Percentiles rank a stretch among this genome's conserved stretches.
phyloP scores from a whole-genome alignment of 2,888 invertebrate species.

The Nebria brevicollis region DNA sequence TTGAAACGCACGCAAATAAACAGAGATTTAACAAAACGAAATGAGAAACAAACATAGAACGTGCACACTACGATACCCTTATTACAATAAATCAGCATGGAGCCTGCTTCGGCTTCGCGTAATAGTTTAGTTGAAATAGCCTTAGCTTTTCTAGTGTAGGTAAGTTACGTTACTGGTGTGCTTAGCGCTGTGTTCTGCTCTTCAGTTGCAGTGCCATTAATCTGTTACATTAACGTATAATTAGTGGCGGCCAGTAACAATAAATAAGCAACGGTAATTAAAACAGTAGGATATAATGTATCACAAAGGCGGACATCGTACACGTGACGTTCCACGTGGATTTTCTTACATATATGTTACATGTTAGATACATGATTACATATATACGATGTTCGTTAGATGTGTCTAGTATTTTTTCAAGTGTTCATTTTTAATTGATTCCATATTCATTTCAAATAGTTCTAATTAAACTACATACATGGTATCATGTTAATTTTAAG shows the following conservation, averaged over 20 bases:
- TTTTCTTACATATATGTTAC: background rate
- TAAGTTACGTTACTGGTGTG: conserved; percentile 7
- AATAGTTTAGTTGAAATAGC: background rate
- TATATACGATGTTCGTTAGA: background rate
- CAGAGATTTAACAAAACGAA: background rate
- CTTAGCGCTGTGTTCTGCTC: conserved; percentile 2
- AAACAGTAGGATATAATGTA: conserved; percentile 43
- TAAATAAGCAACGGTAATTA: conserved; percentile 45
- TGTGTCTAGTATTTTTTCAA: too few species aligned
- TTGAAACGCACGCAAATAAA: background rate
- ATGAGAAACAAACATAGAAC: background rate
- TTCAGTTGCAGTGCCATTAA: conserved; percentile 32
- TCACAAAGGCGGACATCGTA: conserved; percentile 28
- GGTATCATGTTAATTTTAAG: too few species aligned
- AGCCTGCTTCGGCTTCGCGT: background rate
- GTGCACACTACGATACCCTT: conserved; percentile 36
- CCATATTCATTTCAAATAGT: too few species aligned
- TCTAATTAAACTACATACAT: too few species aligned
- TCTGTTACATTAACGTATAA: conserved; percentile 45
- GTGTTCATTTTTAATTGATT: too few species aligned
- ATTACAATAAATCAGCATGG: conserved; percentile 42
- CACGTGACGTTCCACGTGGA: background rate
- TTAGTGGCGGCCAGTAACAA: conserved; percentile 42
- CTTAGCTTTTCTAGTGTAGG: background rate
- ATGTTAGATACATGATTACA: background rate